These are phyloP conservation scores for Tetramorium simillimum DNA, from an alignment of 1,140 invertebrate species.

Conservation along the genomic window DNA sequence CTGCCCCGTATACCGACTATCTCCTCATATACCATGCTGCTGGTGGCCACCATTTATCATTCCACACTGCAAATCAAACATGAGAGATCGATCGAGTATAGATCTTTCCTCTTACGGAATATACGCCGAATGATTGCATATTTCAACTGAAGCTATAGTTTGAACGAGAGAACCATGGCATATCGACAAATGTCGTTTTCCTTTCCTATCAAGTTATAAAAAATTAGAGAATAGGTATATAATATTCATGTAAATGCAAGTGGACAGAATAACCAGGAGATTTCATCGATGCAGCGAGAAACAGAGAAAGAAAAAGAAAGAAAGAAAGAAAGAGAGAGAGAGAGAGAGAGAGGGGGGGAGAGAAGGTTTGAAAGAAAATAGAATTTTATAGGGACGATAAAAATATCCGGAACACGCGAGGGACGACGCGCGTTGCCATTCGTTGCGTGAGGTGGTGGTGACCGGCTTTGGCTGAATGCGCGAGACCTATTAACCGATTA, in stretches of 20 bases:
- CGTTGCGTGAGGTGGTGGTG: constrained; percentile 29
- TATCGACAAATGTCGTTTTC: neutral
- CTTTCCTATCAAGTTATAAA: neutral
- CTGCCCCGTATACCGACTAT: constrained; percentile 84
- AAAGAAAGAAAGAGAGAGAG: neutral
- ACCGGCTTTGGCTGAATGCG: constrained; percentile 62
- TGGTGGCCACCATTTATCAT: constrained; percentile 83
- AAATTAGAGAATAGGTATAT: neutral
- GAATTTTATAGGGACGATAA: constrained; percentile 40
- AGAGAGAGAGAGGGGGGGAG: neutral
- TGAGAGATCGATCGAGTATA: neutral
- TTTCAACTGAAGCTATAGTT: neutral
- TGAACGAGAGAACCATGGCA: neutral
- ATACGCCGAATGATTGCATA: neutral
- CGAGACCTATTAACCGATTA: constrained; percentile 77
- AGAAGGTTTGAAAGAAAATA: neutral
- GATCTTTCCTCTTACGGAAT: neutral
- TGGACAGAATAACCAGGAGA: neutral
- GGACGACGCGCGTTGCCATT: constrained; percentile 42
- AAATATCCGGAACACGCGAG: constrained; percentile 23
- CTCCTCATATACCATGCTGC: constrained; percentile 85
- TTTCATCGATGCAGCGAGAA: neutral
- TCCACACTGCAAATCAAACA: constrained; percentile 65
- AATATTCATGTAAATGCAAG: neutral
- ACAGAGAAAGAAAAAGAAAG: neutral